Conservation (phyloP, 2,888 invertebrate species). For the Tuberolachnus salignus region DNA sequence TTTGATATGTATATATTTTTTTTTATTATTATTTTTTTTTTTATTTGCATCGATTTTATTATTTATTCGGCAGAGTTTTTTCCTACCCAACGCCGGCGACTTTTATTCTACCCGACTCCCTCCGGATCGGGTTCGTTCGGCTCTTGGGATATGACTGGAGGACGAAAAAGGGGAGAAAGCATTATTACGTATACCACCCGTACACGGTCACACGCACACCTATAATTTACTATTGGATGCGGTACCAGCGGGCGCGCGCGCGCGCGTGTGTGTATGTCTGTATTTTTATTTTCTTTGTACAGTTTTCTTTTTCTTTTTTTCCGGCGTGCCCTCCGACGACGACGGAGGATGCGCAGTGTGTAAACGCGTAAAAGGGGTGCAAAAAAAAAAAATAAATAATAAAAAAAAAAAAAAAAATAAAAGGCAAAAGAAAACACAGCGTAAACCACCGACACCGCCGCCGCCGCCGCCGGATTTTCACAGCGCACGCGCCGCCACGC, state of each 20-base stretch:
- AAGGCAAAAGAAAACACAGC: constrained; percentile 22
- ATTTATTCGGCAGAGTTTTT: constrained; percentile 42
- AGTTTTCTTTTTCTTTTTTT: background rate
- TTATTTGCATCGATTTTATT: constrained; percentile 52
- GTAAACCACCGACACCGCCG: constrained; percentile 35
- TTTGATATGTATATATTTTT: constrained; percentile 18
- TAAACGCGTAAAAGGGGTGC: background rate
- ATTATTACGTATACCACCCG: constrained; percentile 24
- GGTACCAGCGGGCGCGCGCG: background rate
- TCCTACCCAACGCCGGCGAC: background rate
- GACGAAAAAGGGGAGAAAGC: constrained; percentile 8
- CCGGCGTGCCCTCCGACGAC: background rate
- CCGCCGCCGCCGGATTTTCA: constrained; percentile 21
- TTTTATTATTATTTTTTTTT: constrained; percentile 28
- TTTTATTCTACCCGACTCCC: constrained; percentile 14
- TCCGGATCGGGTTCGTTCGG: constrained; percentile 16
- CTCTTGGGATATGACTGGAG: constrained; percentile 12
- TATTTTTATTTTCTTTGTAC: background rate
- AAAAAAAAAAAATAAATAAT: too few relatives aligned
- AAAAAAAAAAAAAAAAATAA: too few relatives aligned
- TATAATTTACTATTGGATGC: constrained; percentile 27
- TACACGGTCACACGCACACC: background rate
- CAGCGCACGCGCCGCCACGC: constrained; percentile 30
- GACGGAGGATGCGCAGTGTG: constrained; percentile 17
- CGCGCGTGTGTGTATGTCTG: background rate